Evolutionary conservation across 2,113 vertebrate genomes (phyloP).

Genomic region (Pelecanus crispus): DNA sequence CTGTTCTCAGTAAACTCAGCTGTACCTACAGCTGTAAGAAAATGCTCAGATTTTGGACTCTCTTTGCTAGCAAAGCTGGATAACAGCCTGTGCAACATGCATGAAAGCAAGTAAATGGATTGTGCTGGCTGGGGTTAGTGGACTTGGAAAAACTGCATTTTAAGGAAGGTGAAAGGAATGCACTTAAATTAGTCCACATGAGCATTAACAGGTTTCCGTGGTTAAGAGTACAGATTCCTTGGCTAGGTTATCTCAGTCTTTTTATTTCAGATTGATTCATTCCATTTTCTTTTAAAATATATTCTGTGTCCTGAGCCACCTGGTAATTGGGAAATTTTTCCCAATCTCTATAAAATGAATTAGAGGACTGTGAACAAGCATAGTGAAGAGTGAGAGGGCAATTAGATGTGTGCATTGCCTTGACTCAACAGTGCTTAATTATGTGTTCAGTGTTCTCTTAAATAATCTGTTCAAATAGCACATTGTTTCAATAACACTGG

Average conservation of each 20-base stretch:
- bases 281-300: background rate
- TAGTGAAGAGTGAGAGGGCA: background rate
- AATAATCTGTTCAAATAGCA: background rate
- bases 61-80: background rate
- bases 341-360: background rate
- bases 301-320: background rate
- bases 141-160: background rate
- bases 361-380: background rate
- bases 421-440: background rate
- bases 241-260: background rate
- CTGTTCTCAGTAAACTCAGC: background rate
- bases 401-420: background rate
- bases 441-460: background rate
- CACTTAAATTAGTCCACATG: background rate
- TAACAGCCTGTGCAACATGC: background rate
- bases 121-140: background rate
- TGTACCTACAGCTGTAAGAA: background rate
- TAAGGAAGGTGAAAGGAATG: constrained; percentile 31
- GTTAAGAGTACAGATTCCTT: constrained; percentile 9
- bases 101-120: background rate
- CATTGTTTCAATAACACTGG: background rate
- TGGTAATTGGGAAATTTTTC: background rate
- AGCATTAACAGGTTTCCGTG: constrained; percentile 27
- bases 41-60: background rate
- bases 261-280: background rate